Conservation (phyloP, 1,140 invertebrate species). For the Nephila pilipes region DNA sequence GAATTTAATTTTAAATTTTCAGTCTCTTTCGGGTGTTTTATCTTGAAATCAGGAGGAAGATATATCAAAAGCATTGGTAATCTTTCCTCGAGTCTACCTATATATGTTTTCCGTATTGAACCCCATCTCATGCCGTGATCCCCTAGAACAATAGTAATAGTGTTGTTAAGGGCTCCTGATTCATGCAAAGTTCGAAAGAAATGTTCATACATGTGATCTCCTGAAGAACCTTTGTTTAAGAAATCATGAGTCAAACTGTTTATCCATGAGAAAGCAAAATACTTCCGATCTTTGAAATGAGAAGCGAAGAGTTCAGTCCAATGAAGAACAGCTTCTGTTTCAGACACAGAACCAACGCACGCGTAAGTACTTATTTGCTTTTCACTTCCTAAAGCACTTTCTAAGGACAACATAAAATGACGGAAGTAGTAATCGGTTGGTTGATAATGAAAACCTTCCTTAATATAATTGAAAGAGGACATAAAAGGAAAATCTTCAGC, state of each 20-base stretch:
- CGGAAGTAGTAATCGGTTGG: constrained; percentile 92
- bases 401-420: constrained; percentile 84
- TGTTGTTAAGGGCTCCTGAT: constrained; percentile 81
- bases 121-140: constrained; percentile 83
- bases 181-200: constrained; percentile 81
- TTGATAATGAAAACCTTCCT: constrained; percentile 88
- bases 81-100: constrained; percentile 90
- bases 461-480: constrained; percentile 91
- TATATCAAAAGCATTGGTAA: constrained; percentile 91
- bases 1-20: constrained; percentile 81
- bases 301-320: constrained; percentile 71
- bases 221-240: constrained; percentile 79
- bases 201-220: constrained; percentile 80
- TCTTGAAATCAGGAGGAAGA: constrained; percentile 87
- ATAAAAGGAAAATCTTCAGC: constrained; percentile 89
- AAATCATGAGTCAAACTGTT: constrained; percentile 81
- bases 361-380: constrained; percentile 44
- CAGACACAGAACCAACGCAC: constrained; percentile 72
- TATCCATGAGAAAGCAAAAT: constrained; percentile 82
- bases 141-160: constrained; percentile 90
- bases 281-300: constrained; percentile 54
- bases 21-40: constrained; percentile 85
- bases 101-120: constrained; percentile 66
- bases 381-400: constrained; percentile 41
- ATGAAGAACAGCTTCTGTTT: constrained; percentile 68